Conservation (phyloP, 1,140 invertebrate species). For the Conus betulinus region DNA sequence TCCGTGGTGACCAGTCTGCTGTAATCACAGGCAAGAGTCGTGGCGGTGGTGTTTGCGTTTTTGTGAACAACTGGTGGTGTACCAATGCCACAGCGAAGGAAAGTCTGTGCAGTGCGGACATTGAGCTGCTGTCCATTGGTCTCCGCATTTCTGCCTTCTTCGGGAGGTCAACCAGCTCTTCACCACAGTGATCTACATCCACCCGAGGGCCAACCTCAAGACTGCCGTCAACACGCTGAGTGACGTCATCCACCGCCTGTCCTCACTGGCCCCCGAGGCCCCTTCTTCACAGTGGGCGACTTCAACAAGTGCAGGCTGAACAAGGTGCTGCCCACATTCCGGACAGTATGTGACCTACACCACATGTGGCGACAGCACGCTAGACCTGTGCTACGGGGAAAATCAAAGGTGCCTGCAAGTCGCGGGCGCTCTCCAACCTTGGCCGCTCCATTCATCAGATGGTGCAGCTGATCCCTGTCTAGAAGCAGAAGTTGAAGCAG, state of each 20-base stretch:
- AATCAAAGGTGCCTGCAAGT: constrained; percentile 17
- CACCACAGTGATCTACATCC: neutral
- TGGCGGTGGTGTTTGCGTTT: constrained; percentile 7
- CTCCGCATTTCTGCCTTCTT: neutral
- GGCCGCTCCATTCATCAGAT: constrained; percentile 3
- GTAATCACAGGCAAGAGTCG: neutral
- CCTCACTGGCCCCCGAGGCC: neutral
- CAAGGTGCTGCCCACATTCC: neutral
- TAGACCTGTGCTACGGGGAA: constrained; percentile 15
- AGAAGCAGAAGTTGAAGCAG: constrained; percentile 7
- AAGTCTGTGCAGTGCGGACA: neutral
- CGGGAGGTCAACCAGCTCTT: neutral
- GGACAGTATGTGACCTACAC: constrained; percentile 9
- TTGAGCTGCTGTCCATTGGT: neutral
- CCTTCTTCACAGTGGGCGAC: neutral
- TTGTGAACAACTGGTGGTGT: neutral
- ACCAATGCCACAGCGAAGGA: neutral
- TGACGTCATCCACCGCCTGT: neutral
- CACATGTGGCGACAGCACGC: neutral
- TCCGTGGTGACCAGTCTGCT: neutral
- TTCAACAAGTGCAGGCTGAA: constrained; percentile 26
- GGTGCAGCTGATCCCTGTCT: constrained; percentile 1
- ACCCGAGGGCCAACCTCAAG: neutral
- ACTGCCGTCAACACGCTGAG: neutral
- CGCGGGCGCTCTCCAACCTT: neutral